These are phyloP conservation scores for Poeciliopsis turrubarensis DNA, from an alignment of 2,113 vertebrate genomes.

Conservation along the genomic window DNA sequence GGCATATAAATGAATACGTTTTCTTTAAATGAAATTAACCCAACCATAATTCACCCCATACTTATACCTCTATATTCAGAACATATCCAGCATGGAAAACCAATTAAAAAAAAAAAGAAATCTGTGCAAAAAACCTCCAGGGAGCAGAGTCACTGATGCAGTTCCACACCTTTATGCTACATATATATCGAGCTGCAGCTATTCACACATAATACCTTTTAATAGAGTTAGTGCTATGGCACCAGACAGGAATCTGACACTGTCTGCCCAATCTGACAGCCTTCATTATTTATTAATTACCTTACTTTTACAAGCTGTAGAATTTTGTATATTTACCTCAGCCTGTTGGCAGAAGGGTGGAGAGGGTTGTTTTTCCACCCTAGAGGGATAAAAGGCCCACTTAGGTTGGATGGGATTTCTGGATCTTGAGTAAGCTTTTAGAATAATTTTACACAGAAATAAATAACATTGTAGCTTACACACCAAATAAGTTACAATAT, in stretches of 20 bases:
- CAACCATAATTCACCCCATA: constrained; percentile 19
- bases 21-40: constrained; percentile 16
- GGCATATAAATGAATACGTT: constrained; percentile 1
- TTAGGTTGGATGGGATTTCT: constrained; percentile 64
- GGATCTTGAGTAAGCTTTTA: constrained; percentile 48
- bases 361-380: constrained; percentile 75
- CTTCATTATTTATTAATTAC: constrained; percentile 81
- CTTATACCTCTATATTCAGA: constrained; percentile 17
- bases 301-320: constrained; percentile 73
- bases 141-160: constrained; percentile 19
- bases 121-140: constrained; percentile 28
- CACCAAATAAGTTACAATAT: background rate
- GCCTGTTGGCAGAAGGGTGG: constrained; percentile 65
- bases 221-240: constrained; percentile 71
- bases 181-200: constrained; percentile 22
- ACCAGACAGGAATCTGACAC: constrained; percentile 79
- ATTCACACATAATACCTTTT: constrained; percentile 50
- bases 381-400: constrained; percentile 71
- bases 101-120: background rate
- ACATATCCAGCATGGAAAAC: constrained; percentile 25
- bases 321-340: constrained; percentile 72
- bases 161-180: constrained; percentile 21
- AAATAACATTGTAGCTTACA: background rate
- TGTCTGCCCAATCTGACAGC: constrained; percentile 69
- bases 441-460: background rate